Evolutionary conservation across 37 sponge, comb jelly and placozoan genomes (phyloP).

Genomic region (Aphrocallistes beatrix): DNA sequence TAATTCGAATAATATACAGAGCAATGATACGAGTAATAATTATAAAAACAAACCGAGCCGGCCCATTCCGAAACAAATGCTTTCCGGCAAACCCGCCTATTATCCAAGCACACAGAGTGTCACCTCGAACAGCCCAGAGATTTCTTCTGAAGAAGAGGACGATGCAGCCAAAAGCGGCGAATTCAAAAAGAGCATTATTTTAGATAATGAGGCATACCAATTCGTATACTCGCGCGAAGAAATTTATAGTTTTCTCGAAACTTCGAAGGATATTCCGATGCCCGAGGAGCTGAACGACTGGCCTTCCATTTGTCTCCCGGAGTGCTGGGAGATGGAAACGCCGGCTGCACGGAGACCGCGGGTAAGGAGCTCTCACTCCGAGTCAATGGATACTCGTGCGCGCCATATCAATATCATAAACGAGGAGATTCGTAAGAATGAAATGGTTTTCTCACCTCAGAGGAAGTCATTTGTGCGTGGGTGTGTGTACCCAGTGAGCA

Average conservation of each 20-base stretch:
- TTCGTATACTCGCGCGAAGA: neutral
- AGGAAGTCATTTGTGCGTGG: neutral
- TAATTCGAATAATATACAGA: neutral
- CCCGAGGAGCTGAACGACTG: neutral
- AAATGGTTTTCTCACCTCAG: slow-evolving; percentile 8
- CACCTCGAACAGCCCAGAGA: neutral
- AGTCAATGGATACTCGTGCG: neutral
- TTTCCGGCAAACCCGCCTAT: neutral
- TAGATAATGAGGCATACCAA: neutral
- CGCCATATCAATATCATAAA: slow-evolving; percentile 5
- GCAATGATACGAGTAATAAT: neutral
- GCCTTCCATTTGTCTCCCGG: neutral
- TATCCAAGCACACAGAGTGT: neutral
- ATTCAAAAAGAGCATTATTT: neutral
- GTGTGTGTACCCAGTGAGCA: neutral
- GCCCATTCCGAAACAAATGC: neutral
- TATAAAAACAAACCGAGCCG: neutral
- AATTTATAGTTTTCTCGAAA: neutral
- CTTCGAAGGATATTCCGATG: neutral
- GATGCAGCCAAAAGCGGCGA: neutral
- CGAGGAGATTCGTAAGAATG: slow-evolving; percentile 6
- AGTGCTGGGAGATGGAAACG: neutral
- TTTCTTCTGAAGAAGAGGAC: neutral
- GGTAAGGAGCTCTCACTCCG: neutral
- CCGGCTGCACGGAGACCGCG: neutral